A percentile compares a stretch with the other conserved stretches of the same genome.
Conservation (phyloP, 1,140 invertebrate species). For the Bombyx mandarina region DNA sequence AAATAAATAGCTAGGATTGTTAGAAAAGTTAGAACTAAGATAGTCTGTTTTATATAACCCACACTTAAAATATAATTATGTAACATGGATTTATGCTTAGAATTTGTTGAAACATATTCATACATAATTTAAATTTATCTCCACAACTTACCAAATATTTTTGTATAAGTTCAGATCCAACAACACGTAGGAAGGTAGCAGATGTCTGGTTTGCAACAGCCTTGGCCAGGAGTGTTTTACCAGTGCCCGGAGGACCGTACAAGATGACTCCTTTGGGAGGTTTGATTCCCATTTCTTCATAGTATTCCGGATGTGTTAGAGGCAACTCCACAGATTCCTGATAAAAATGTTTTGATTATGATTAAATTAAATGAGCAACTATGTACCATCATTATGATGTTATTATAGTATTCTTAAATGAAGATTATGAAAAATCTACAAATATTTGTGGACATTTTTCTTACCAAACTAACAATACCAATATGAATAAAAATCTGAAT, state of each 20-base stretch:
- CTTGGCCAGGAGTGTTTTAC: slow-evolving; percentile 98
- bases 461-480: too few relatives aligned
- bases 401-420: too few relatives aligned
- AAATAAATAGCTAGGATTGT: too few relatives aligned
- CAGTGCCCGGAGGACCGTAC: slow-evolving; percentile 98
- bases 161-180: slow-evolving; percentile 99
- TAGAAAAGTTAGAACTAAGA: too few relatives aligned
- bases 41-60: too few relatives aligned
- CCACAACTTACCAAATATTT: slow-evolving; percentile 88
- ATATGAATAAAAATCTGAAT: too few relatives aligned
- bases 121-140: too few relatives aligned
- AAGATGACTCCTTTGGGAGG: slow-evolving; percentile 99
- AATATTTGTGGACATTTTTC: too few relatives aligned
- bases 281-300: slow-evolving; percentile 99
- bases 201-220: slow-evolving; percentile 99
- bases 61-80: neutral
- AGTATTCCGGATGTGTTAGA: slow-evolving; percentile 99
- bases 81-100: neutral
- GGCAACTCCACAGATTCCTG: slow-evolving; percentile 99
- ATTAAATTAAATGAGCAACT: too few relatives aligned
- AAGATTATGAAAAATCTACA: too few relatives aligned
- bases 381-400: too few relatives aligned
- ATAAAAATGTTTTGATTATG: neutral
- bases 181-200: slow-evolving; percentile 98
- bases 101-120: too few relatives aligned